Evolutionary conservation across 2,113 vertebrate species (phyloP), one percentile per base, ranked within the genome.

Genomic region (Castor canadensis): DNA sequence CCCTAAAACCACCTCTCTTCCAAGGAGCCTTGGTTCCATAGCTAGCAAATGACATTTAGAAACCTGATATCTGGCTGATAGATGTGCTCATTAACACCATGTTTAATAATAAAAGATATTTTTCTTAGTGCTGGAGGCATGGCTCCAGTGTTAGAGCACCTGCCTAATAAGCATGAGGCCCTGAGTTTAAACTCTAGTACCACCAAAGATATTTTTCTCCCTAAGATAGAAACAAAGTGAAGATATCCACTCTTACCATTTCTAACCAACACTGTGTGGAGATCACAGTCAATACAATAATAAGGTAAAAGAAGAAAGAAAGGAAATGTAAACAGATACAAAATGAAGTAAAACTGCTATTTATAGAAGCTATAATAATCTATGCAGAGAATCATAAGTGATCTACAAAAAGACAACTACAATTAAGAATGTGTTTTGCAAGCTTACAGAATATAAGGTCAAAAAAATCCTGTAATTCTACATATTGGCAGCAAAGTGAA

Each of bases 261-360:
- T n/a, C n/a, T n/a, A n/a, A n/a, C n/a, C n/a, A 73, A 75, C 32
- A 52, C 10, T 87, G 30, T n/a, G 52, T 62, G 32, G 54, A 75
- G n/a, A 49, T 28, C 43, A 22, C 45, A n/a, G 35, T 32, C 73
- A 28, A 75, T 35, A n/a, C n/a, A n/a, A 84, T 35, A 73, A 52
- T 22, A 40, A 85, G 56, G 56, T 43, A 66, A 85, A 91, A 85
- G 22, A 92, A 83, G 7, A 64, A 72, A 85, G 2, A 87, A 75
- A 76, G 3, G 47, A 81, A 84, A 83, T 83, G 43, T 22, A 69
- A 60, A n/a, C 56, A 54, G 72, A 89, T 47, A 28, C 10, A 26
- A 87, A 72, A 79, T 79, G n/a, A 60, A 80, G 28, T 60, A 75
- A 95, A 81, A 35, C 54, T 49, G 60, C 69, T 87, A 91, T 87